Conservation (phyloP, 2,113 vertebrate species). For the Gymnocephalus cernua region DNA sequence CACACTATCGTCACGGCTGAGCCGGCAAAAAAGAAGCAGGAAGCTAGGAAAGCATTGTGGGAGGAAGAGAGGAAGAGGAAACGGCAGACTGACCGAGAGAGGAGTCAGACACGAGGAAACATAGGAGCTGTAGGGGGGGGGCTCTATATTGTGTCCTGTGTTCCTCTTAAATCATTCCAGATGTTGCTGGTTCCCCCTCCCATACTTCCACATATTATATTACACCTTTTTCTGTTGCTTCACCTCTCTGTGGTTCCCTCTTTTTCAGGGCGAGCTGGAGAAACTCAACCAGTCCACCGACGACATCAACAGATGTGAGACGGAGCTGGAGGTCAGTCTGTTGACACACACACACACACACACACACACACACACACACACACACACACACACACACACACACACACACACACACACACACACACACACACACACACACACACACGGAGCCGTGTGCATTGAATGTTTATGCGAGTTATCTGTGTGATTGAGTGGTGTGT, state of each 20-base stretch:
- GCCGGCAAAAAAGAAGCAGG: too few relatives aligned
- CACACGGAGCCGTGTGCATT: not conserved
- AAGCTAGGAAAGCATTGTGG: too few relatives aligned
- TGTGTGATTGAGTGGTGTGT: not conserved
- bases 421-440: not conserved
- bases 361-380: constrained; percentile 4
- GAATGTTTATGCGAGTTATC: not conserved
- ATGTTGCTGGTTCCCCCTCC: constrained; percentile 10
- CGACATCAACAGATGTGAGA: constrained; percentile 97
- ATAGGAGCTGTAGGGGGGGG: too few relatives aligned
- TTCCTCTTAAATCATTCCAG: constrained; percentile 13
- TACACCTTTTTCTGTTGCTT: not conserved
- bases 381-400: not conserved
- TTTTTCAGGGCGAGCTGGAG: constrained; percentile 93
- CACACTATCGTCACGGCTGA: too few relatives aligned
- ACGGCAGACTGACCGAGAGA: too few relatives aligned
- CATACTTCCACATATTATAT: constrained; percentile 9
- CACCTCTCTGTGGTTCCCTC: not conserved
- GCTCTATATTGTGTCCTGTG: not conserved
- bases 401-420: not conserved
- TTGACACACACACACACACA: not conserved
- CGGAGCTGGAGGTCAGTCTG: constrained; percentile 93
- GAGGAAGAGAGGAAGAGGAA: too few relatives aligned
- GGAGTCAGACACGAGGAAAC: too few relatives aligned
- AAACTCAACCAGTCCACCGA: constrained; percentile 98